Evolutionary conservation across 2,113 vertebrate species (phyloP), one percentile per base, ranked within the genome.

Genomic region (Pachyramphus minor): DNA sequence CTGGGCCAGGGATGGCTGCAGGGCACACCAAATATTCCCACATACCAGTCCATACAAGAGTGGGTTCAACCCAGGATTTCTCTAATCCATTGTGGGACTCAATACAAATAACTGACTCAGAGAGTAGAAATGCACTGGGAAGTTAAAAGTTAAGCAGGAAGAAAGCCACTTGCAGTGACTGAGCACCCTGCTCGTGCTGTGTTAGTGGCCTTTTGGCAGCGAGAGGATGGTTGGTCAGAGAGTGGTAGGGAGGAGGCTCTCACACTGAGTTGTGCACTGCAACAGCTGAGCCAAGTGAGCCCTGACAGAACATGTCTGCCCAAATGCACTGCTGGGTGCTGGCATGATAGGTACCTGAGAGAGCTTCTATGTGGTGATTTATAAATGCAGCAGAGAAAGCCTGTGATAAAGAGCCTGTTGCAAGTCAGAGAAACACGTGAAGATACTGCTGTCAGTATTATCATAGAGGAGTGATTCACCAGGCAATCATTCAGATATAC

Each of bases 171-270:
- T 3, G 60, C 28, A 20, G 6, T 14, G 49, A 19, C 14, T 44
- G 41, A 23, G 50, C 6, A 24, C 62, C 15, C 11, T 71, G 39
- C n/a, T 78, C 23, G 23, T 75, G 14, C 23, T 60, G 30, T 2
- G 2, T 19, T 42, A 19, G 15, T 31, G 37, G 44, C 23, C 37
- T 47, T 41, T 31, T 16, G 37, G 24, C 67, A 63, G 52, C 0
- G 0, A 39, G 39, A 42, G 12, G 24, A 17, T 18, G 8, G 23
- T 12, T 28, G n/a, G 35, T 4, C 0, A 1, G 50, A n/a, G 19
- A 27, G 31, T 1, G 1, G 9, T 0, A 0, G 9, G 13, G 23
- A 63, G 31, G 42, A 68, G 14, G 12, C 10, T 66, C 20, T 39
- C 64, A 18, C 6, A 1, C 22, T 14, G 8, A 55, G 42, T 8